Base-by-base conservation (phyloP, 2,797 vertebrate genomes). In the Argyrosomus regius region DNA sequence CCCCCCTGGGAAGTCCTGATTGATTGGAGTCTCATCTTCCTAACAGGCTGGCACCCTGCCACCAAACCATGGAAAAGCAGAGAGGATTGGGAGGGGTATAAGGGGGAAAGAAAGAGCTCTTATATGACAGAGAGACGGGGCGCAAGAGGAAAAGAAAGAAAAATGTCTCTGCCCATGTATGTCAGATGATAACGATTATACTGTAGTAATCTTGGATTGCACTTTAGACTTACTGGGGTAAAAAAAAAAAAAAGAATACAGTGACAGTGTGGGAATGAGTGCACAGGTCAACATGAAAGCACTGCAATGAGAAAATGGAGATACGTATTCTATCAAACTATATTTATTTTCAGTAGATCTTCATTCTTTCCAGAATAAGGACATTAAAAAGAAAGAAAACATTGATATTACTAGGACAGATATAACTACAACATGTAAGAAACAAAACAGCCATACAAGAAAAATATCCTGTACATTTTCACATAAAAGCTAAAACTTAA, bases 21-120 rank as follows among this genome's bases (percentile, higher is more conserved):
- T 96, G 96, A 96, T 94, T 95, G 95, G 94, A 96, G 94, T 92
- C 93, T 96, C 94, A 96, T 96, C 94, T 96, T 94, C 89, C 94
- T 96, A 96, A 96, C 91, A 77, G 95, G 91, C 94, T 96, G 95
- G 95, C 93, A 89, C 85, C 73, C 89, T 90, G 95, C 95, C 95
- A 96, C 87, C 85, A 84, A 91, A 90, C 88, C 82, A 78, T 50
- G 87, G 88, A 86, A 81, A 90, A 89, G 88, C 87, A 77, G 77
- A 90, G 84, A 82, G 89, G 87, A 78, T 63, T 90, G 85, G 79
- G 85, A 81, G 84, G 84, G 86, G 83, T 41, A 61, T 39, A 57
- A 31, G 14, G 46, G 26, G 35, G 68, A 35, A 71, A 83, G 77
- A 87, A 77, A 77, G 80, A 81, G 83, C 80, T 77, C 72, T 83